Percentiles rank a stretch among this genome's conserved stretches.
Evolutionary conservation across 1,140 invertebrate species (phyloP).

Genomic region (Orius laevigatus): DNA sequence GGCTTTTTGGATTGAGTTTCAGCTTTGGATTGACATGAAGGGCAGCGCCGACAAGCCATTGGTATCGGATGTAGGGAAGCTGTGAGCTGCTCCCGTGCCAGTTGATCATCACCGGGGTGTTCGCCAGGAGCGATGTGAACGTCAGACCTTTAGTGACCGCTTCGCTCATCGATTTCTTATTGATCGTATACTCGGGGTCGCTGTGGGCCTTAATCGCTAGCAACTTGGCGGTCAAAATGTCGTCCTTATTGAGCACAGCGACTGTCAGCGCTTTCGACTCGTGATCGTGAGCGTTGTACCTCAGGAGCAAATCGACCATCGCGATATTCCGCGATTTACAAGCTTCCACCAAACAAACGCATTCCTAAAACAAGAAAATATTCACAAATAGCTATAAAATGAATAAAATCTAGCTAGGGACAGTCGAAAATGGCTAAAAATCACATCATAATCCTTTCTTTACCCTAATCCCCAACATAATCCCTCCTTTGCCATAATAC

Average conservation of each 20-base stretch:
- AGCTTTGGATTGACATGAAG: slow-evolving; percentile 70
- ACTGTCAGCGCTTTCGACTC: slow-evolving; percentile 64
- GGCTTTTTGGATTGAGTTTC: slow-evolving; percentile 47
- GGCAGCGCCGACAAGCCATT: slow-evolving; percentile 74
- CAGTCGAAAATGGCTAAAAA: too few species aligned
- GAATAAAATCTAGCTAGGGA: too few species aligned
- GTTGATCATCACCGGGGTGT: slow-evolving; percentile 77
- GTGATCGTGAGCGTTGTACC: slow-evolving; percentile 73
- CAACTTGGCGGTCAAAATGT: slow-evolving; percentile 53
- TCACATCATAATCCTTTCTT: too few species aligned
- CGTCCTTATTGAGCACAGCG: slow-evolving; percentile 44
- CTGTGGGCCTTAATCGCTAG: slow-evolving; percentile 57
- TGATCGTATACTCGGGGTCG: slow-evolving; percentile 74
- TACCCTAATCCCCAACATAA: too few species aligned
- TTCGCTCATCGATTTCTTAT: slow-evolving; percentile 66
- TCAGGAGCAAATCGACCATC: slow-evolving; percentile 59
- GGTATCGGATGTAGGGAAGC: slow-evolving; percentile 46
- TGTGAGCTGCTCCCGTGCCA: slow-evolving; percentile 71
- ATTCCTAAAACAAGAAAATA: slow-evolving; percentile 22
- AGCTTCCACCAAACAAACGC: slow-evolving; percentile 48
- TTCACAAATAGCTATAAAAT: too few species aligned
- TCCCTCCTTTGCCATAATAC: too few species aligned
- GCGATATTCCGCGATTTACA: slow-evolving; percentile 45
- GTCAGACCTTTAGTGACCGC: slow-evolving; percentile 44
- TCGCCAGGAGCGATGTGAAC: slow-evolving; percentile 67